Percentiles rank a stretch among this genome's conserved stretches.
phyloP scores from a whole-genome alignment of 2,888 invertebrate genomes.

The Palloptera scutellata region DNA sequence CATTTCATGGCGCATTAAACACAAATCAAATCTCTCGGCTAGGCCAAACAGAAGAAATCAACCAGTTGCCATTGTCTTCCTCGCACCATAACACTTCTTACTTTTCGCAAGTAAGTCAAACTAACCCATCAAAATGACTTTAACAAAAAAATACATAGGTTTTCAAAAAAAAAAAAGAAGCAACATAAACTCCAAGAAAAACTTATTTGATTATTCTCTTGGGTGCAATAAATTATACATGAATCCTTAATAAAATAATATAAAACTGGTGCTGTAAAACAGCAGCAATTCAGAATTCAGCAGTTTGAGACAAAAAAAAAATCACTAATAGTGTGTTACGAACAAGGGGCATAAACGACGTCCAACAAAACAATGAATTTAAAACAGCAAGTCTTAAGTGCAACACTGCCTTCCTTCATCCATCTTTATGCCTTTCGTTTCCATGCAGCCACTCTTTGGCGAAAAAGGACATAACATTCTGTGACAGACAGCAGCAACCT shows the following conservation, averaged over 20 bases:
- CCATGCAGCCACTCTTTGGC: too few relatives aligned
- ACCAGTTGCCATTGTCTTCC: background rate
- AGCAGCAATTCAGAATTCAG: background rate
- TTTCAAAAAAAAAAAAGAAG: background rate
- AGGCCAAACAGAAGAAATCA: too few relatives aligned
- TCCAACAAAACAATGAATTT: too few relatives aligned
- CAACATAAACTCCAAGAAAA: constrained; percentile 12
- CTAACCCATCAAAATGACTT: constrained; percentile 5
- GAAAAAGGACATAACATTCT: too few relatives aligned
- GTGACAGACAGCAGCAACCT: background rate
- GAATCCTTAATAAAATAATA: constrained; percentile 21
- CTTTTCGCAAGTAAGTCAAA: background rate
- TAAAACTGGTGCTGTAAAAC: constrained; percentile 12
- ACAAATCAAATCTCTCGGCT: constrained; percentile 1
- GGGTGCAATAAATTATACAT: constrained; percentile 27
- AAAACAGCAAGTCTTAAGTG: too few relatives aligned
- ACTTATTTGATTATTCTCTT: constrained; percentile 24
- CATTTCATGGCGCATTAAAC: constrained; percentile 22
- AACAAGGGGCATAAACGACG: background rate
- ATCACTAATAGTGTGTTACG: background rate
- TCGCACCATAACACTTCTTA: background rate
- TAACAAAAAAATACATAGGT: background rate
- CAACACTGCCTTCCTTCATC: too few relatives aligned
- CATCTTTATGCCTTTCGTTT: too few relatives aligned
- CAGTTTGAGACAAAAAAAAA: background rate